Percentiles rank a stretch among this genome's conserved stretches.
Evolutionary conservation across 2,113 vertebrate species (phyloP).

Genomic region (Takifugu bimaculatus): DNA sequence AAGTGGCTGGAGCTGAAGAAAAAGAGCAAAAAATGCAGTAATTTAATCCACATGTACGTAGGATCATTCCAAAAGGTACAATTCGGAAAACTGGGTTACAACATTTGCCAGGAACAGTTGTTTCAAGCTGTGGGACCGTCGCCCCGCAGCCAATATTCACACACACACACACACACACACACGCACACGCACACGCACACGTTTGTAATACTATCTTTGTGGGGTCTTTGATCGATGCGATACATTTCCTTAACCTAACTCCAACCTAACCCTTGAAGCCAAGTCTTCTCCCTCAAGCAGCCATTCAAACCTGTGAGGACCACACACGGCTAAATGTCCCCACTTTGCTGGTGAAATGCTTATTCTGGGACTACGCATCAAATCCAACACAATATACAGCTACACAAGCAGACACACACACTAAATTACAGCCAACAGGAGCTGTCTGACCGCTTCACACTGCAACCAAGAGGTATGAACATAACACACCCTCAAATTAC

Average conservation of each 20-base stretch:
- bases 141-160: constrained; percentile 3
- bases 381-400: background rate
- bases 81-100: constrained; percentile 23
- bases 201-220: too few species aligned
- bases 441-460: constrained; percentile 62
- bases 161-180: constrained; percentile 9
- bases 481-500: constrained; percentile 70
- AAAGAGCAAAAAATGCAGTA: constrained; percentile 27
- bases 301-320: too few species aligned
- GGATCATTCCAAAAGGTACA: constrained; percentile 40
- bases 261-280: too few species aligned
- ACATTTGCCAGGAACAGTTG: constrained; percentile 34
- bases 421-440: constrained; percentile 65
- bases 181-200: constrained; percentile 19
- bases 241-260: too few species aligned
- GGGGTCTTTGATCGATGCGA: too few species aligned
- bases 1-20: too few species aligned
- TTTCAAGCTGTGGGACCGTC: constrained; percentile 22
- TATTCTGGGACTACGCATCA: background rate
- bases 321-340: too few species aligned
- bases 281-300: too few species aligned
- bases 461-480: constrained; percentile 62
- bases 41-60: constrained; percentile 32
- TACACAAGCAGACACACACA: constrained; percentile 21
- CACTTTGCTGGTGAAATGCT: too few species aligned